Conservation (phyloP, 92 coral and sea anemone genomes). For the Actinernus sp. region DNA sequence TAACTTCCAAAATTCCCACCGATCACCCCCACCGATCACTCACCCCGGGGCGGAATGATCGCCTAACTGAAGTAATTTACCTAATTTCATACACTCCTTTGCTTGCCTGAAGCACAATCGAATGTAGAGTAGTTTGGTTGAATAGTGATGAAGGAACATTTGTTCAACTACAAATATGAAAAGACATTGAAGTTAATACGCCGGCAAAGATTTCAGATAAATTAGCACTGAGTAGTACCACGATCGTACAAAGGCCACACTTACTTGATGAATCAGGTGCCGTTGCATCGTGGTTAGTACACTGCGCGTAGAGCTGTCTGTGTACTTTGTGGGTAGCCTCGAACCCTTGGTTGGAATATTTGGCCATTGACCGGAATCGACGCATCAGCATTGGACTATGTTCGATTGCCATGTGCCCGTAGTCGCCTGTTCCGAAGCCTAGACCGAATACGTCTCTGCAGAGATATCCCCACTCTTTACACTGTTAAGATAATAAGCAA, state of each 20-base stretch:
- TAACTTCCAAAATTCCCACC: too few species aligned
- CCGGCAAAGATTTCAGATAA: neutral
- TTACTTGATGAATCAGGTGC: constrained; percentile 32
- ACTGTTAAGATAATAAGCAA: neutral
- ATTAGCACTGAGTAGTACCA: neutral
- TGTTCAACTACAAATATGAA: constrained; percentile 19
- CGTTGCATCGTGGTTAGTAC: constrained; percentile 37
- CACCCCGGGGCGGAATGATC: too few species aligned
- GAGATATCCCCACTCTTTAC: constrained; percentile 10
- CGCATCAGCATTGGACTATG: constrained; percentile 48
- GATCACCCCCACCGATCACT: too few species aligned
- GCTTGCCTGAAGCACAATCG: constrained; percentile 42
- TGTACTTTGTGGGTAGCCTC: constrained; percentile 55
- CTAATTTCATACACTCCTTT: too few species aligned
- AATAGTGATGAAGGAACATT: constrained; percentile 46
- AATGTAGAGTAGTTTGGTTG: constrained; percentile 29
- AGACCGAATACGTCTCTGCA: neutral
- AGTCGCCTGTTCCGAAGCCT: constrained; percentile 53
- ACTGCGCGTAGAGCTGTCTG: constrained; percentile 47
- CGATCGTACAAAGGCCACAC: neutral
- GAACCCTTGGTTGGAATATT: constrained; percentile 29
- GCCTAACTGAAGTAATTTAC: too few species aligned
- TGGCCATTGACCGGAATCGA: constrained; percentile 22
- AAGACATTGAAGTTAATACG: neutral
- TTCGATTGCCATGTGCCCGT: constrained; percentile 49